phyloP scores from a whole-genome alignment of 1,140 invertebrate genomes.

The Drosophila melanica region DNA sequence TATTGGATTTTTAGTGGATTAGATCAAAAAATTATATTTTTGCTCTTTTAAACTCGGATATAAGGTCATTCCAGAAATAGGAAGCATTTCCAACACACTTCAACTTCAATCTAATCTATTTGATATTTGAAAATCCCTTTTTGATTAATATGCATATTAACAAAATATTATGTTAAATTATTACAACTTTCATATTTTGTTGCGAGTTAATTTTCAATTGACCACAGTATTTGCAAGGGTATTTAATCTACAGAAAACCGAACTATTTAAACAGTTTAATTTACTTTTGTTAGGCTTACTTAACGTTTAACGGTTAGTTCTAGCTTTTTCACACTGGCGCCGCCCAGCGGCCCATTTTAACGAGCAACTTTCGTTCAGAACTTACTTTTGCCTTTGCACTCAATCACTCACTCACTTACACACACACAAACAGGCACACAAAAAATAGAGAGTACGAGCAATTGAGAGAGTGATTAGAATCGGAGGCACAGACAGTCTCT shows the following conservation, averaged over 20 bases:
- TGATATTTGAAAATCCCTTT: too few species aligned
- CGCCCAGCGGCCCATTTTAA: slow-evolving; percentile 51
- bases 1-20: too few species aligned
- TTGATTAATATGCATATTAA: too few species aligned
- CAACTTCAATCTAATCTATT: too few species aligned
- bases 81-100: too few species aligned
- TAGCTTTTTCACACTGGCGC: slow-evolving; percentile 57
- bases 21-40: too few species aligned
- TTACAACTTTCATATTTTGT: too few species aligned
- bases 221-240: slow-evolving; percentile 1
- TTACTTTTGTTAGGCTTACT: slow-evolving; percentile 10
- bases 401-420: background rate
- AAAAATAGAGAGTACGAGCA: background rate
- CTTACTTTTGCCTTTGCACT: slow-evolving; percentile 29
- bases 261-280: background rate
- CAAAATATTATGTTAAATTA: too few species aligned
- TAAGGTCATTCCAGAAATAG: too few species aligned
- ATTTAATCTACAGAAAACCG: background rate
- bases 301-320: slow-evolving; percentile 28
- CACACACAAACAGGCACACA: slow-evolving; percentile 10
- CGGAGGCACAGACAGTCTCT: slow-evolving; percentile 13
- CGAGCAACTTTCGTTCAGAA: slow-evolving; percentile 25
- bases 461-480: slow-evolving; percentile 15
- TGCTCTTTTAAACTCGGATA: too few species aligned
- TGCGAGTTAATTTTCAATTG: background rate